Conservation (phyloP, 2,113 vertebrate genomes). For the Excalfactoria chinensis region DNA sequence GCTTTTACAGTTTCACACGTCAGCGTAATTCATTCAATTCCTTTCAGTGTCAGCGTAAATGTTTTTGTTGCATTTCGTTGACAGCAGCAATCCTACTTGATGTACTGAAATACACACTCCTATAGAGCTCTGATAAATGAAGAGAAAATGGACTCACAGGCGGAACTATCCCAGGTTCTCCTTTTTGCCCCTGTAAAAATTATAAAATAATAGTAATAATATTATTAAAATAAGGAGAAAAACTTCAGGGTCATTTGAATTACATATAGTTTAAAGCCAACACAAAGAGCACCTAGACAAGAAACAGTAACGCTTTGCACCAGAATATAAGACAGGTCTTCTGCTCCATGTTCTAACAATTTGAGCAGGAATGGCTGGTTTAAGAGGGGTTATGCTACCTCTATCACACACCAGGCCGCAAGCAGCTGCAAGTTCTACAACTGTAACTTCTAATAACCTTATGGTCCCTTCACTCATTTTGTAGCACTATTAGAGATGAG, state of each 20-base stretch:
- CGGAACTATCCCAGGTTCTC: slow-evolving; percentile 95
- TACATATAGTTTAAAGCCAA: neutral
- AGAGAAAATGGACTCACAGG: slow-evolving; percentile 80
- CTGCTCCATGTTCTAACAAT: neutral
- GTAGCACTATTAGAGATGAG: neutral
- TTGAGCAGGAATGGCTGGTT: neutral
- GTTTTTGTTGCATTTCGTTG: neutral
- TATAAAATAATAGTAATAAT: too few relatives aligned
- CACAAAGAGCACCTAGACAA: neutral
- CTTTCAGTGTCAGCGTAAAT: neutral
- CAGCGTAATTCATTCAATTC: neutral
- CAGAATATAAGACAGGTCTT: neutral
- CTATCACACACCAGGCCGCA: neutral
- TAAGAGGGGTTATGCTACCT: neutral
- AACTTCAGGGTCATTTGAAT: neutral
- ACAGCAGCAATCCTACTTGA: neutral
- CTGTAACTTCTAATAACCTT: neutral
- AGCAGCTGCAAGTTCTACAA: neutral
- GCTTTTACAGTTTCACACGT: neutral
- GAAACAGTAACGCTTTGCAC: neutral
- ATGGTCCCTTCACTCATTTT: neutral
- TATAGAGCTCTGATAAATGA: neutral
- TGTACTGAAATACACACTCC: neutral
- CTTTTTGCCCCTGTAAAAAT: slow-evolving; percentile 90
- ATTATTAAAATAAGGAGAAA: neutral